Base-by-base conservation (phyloP, 2,113 vertebrate species). In the Sapayoa aenigma region DNA sequence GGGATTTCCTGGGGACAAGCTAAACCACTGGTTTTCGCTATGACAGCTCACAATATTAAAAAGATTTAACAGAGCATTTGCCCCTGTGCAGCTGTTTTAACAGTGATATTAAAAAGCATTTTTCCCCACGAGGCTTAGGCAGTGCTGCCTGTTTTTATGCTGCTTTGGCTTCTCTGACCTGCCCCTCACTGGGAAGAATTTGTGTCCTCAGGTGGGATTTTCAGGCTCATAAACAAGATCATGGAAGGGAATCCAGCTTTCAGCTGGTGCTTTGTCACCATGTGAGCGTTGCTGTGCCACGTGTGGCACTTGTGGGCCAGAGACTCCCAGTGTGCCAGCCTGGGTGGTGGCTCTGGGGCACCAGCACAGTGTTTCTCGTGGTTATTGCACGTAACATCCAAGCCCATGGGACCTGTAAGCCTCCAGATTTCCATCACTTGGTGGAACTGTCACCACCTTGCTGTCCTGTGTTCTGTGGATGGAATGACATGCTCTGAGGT, bases 121-220 rank as follows among this genome's bases (percentile, higher is more conserved):
- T 78, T 35, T 19, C 37, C 52, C 12, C 23, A 1, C 10, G 0
- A 1, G 14, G 50, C 11, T 19, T 12, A 2, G 2, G 33, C 12
- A 7, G 2, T 0, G 33, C 1, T 37, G 41, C 4, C 13, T 1
- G 1, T 12, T 55, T 3, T 2, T n/a, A 14, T 12, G 0, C 35
- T 11, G 24, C 2, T 0, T 10, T 47, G 55, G 20, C 23, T 63
- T 33, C 30, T 63, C 39, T 2, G 7, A 22, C 2, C 16, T 42
- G 2, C 27, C 12, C 17, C 49, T 44, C 3, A 1, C 5, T 3
- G 23, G 31, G 24, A 27, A 9, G 37, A 14, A 6, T 1, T 56
- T 1, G 2, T 59, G 25, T 8, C 44, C 49, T 31, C n/a, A 3
- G 23, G 22, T 8, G 33, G 52, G 4, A 14, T 33, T 27, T 47